Evolutionary conservation across 1,140 invertebrate species (phyloP).

Genomic region (Bombus terrestris): DNA sequence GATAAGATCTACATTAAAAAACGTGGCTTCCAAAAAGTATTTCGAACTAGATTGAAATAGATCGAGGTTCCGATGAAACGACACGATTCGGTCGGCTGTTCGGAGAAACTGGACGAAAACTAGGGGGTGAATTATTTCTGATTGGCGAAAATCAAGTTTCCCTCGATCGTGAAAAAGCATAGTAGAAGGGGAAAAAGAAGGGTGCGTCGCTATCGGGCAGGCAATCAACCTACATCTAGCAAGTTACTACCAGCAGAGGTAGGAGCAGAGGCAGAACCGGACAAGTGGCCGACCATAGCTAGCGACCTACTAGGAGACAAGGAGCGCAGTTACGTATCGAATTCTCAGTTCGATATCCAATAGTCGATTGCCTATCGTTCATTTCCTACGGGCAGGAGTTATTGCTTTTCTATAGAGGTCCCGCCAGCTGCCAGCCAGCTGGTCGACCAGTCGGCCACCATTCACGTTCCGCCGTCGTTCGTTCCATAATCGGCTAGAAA

Average conservation of each 20-base stretch:
- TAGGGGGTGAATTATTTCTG: constrained; percentile 5
- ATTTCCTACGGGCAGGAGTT: constrained; percentile 53
- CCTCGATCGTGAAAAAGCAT: not conserved
- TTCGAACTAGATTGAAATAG: not conserved
- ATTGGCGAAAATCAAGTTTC: constrained; percentile 18
- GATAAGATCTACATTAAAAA: not conserved
- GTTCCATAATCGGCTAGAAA: not conserved
- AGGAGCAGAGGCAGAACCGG: constrained; percentile 11
- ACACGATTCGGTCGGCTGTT: not conserved
- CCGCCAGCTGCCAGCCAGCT: not conserved
- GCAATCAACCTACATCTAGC: constrained; percentile 49
- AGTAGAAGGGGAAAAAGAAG: not conserved
- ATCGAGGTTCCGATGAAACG: not conserved
- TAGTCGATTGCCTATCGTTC: constrained; percentile 55
- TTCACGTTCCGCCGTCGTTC: not conserved
- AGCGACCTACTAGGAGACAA: constrained; percentile 33
- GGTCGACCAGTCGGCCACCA: not conserved
- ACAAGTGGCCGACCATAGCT: constrained; percentile 4
- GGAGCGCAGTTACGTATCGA: constrained; percentile 45
- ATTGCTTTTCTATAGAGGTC: constrained; percentile 48
- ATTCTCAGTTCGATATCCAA: constrained; percentile 51
- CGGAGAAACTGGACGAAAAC: not conserved
- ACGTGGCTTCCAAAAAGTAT: not conserved
- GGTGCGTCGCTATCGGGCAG: constrained; percentile 17
- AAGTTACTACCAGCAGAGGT: constrained; percentile 11